Percentiles rank a stretch among this genome's conserved stretches.
phyloP scores from a whole-genome alignment of 2,888 invertebrate genomes.

The Pseudoips prasinana region DNA sequence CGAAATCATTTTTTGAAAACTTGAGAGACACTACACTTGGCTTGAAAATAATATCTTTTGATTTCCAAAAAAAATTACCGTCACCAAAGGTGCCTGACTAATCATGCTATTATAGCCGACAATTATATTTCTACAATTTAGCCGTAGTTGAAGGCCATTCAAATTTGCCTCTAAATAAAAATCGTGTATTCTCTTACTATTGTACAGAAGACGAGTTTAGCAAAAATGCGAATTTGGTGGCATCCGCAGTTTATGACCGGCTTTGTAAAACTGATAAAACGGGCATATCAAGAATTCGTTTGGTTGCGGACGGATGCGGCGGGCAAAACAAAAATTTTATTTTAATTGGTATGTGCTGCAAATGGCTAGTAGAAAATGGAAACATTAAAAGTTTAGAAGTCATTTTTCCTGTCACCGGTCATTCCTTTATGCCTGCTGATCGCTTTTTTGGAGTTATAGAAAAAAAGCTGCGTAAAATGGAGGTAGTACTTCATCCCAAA shows the following conservation, averaged over 20 bases:
- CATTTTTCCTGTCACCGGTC: slow-evolving; percentile 28
- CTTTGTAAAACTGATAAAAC: slow-evolving; percentile 7
- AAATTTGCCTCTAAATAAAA: slow-evolving; percentile 15
- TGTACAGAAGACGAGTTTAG: slow-evolving; percentile 27
- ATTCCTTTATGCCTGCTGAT: slow-evolving; percentile 25
- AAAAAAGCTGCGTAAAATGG: slow-evolving; percentile 18
- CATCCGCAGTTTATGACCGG: slow-evolving; percentile 6
- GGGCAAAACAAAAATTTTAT: slow-evolving; percentile 23
- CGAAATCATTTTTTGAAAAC: no score
- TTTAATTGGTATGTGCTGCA: slow-evolving; percentile 21
- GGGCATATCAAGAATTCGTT: slow-evolving; percentile 9
- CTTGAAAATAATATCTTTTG: no score
- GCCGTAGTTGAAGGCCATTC: slow-evolving; percentile 3
- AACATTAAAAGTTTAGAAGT: slow-evolving; percentile 22
- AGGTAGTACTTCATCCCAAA: slow-evolving; percentile 15
- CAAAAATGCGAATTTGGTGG: slow-evolving; percentile 25
- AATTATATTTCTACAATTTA: slow-evolving; percentile 28
- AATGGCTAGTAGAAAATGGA: slow-evolving; percentile 20
- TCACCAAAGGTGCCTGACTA: slow-evolving; percentile 36
- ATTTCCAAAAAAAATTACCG: slow-evolving; percentile 43
- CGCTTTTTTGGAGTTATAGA: slow-evolving; percentile 22
- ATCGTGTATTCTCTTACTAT: slow-evolving; percentile 28
- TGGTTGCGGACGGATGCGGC: slow-evolving; percentile 22
- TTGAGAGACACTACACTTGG: no score
- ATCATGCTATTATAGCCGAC: slow-evolving; percentile 14